Base-by-base conservation (phyloP, 2,888 invertebrate species). In the Entomobrya multifasciata region DNA sequence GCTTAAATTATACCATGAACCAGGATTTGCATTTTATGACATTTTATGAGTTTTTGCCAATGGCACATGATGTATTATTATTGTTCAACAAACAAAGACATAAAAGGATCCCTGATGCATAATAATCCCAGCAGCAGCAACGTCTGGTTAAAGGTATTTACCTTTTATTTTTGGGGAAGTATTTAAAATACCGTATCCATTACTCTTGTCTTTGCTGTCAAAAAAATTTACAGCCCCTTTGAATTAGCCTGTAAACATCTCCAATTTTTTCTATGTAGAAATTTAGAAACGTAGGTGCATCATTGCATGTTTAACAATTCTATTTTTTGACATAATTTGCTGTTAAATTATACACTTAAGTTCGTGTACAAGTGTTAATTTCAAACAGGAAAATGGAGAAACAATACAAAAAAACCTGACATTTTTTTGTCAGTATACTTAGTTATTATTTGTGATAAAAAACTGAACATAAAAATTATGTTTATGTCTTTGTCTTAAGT, bases 11-110 rank as follows among this genome's bases (percentile, higher is more conserved):
- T 47, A 70, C 25, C 70, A 25, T 70, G 47, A 22, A 44, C n/a
- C 22, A 70, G 8, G 22, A 70, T 10, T 25, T 70, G 47, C 49
- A 70, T 70, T 22, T 70, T 70, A n/a, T 67, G 25, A 25, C 44
- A 36, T 70, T 57, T 79, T 65, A 36, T 36, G 36, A 30, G 70
- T 70, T 80, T 81, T 81, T 81, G 72, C 81, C 72, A 81, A 81
- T 81, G 65, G 67, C 79, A 79, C 22, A 65, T 62, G 81, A 30
- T 57, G 55, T 20, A 15, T n/a, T 36, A 22, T 57, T 55, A 47
- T 60, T 81, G 72, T 81, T 72, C 36, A 72, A 55, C 81, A 81
- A 72, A 81, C 81, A 81, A 81, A 81, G 81, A 72, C 81, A 72
- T 81, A 81, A 70, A 70, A 57, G 81, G 60, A 17, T 57, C 70